Conservation (phyloP, 2,113 vertebrate species). For the Candoia aspera region DNA sequence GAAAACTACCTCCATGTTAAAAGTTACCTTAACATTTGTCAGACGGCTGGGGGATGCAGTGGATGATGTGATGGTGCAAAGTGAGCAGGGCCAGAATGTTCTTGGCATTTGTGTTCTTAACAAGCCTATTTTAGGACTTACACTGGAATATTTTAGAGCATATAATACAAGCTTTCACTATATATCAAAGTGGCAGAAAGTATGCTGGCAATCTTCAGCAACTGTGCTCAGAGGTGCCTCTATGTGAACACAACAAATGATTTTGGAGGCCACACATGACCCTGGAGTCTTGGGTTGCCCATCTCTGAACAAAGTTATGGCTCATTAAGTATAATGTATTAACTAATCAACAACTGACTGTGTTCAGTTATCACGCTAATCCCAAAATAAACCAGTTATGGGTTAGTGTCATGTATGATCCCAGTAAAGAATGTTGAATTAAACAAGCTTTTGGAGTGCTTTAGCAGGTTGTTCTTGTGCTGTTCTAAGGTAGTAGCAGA, state of each 20-base stretch:
- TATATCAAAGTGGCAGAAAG: neutral
- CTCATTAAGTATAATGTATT: neutral
- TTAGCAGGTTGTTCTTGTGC: neutral
- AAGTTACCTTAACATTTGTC: neutral
- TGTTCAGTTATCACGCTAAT: neutral
- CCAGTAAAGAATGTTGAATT: neutral
- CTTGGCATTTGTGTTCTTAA: neutral
- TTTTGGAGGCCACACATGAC: neutral
- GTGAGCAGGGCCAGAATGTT: neutral
- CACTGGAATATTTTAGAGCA: neutral
- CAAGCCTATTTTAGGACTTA: neutral
- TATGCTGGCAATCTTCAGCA: neutral
- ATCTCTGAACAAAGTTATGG: neutral
- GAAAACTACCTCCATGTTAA: neutral
- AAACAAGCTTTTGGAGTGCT: neutral
- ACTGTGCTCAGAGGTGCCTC: neutral
- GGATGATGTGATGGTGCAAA: neutral
- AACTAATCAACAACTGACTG: neutral
- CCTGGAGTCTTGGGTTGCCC: too few relatives aligned
- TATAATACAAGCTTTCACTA: neutral
- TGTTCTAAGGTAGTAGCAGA: neutral
- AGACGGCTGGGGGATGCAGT: neutral
- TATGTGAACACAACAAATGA: neutral
- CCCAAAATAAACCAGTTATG: neutral
- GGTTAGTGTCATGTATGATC: neutral